Evolutionary conservation across 1,140 invertebrate genomes (phyloP), one percentile per base, ranked within the genome.

Genomic region (Drosophila suzukii): DNA sequence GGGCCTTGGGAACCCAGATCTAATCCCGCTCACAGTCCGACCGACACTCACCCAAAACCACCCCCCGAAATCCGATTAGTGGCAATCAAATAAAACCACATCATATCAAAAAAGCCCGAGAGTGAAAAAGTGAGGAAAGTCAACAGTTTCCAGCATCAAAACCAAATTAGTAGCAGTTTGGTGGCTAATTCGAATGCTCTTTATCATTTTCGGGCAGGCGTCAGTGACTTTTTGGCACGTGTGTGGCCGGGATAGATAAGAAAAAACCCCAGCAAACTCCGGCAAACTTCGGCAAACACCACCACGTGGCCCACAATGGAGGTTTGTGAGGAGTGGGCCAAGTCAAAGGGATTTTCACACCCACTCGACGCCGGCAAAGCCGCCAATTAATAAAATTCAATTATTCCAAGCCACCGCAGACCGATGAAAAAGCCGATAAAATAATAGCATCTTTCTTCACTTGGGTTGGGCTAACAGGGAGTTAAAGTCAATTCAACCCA

Each of bases 161-260:
- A 83, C 80, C 80, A 88, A 88, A 88, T 88, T 88, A 88, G 83
- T 84, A 80, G 39, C 84, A 80, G 66, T 67, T 88, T 89, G 83
- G 83, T 89, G 62, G 71, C 84, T 88, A 88, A 88, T 86, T 86
- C 81, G 49, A 66, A 54, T 38, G 46, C 47, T 24, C 36, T 83
- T 73, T 89, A 88, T 88, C 83, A 88, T 47, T 58, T 24, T 17
- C 10, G 38, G 61, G 62, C 79, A 70, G 75, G 60, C 44, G 53
- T 1, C 49, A 20, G 30, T 32, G 17, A 49, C 30, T 43, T 30
- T 15, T n/a, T 24, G 71, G 44, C 80, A 79, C 84, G 83, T 83
- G 83, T 79, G 53, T 72, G 74, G 50, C 56, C 24, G 30, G 38
- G 34, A 32, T 8, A 59, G 83, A 86, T 86, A 86, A 86, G 83